phyloP scores from a whole-genome alignment of 2,113 vertebrate genomes.

The Poeciliopsis prolifica region DNA sequence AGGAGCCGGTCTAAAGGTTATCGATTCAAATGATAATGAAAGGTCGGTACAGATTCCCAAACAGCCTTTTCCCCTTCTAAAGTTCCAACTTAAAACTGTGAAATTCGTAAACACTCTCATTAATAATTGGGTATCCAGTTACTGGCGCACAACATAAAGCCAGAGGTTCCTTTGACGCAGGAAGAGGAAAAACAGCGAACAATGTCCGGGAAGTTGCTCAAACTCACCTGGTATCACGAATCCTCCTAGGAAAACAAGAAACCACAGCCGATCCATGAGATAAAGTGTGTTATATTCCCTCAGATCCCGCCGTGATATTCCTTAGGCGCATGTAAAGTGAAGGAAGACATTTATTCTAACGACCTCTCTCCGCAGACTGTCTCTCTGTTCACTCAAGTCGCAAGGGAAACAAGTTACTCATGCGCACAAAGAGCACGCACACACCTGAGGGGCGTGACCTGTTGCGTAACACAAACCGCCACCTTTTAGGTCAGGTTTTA shows the following conservation, averaged over 20 bases:
- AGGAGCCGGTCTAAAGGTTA: background rate
- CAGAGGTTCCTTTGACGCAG: background rate
- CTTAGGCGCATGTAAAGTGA: background rate
- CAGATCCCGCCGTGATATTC: constrained; percentile 2
- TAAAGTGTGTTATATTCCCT: constrained; percentile 21
- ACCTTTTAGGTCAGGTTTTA: too few relatives aligned
- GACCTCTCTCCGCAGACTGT: background rate
- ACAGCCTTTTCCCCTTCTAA: too few relatives aligned
- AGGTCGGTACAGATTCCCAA: background rate
- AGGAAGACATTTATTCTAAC: background rate
- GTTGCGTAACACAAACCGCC: constrained; percentile 19
- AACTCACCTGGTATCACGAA: constrained; percentile 73
- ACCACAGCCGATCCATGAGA: constrained; percentile 64
- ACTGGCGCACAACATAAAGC: background rate
- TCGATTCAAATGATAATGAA: background rate
- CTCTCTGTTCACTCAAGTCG: background rate
- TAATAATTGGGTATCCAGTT: background rate
- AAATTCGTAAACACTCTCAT: background rate
- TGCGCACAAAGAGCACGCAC: too few relatives aligned
- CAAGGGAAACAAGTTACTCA: too few relatives aligned
- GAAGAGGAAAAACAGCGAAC: too few relatives aligned
- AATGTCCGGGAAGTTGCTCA: constrained; percentile 33
- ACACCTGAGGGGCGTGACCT: constrained; percentile 56
- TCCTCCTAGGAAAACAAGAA: constrained; percentile 63
- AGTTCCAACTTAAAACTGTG: background rate